Base-by-base conservation (phyloP, 1,140 invertebrate species). In the Bombyx mandarina region DNA sequence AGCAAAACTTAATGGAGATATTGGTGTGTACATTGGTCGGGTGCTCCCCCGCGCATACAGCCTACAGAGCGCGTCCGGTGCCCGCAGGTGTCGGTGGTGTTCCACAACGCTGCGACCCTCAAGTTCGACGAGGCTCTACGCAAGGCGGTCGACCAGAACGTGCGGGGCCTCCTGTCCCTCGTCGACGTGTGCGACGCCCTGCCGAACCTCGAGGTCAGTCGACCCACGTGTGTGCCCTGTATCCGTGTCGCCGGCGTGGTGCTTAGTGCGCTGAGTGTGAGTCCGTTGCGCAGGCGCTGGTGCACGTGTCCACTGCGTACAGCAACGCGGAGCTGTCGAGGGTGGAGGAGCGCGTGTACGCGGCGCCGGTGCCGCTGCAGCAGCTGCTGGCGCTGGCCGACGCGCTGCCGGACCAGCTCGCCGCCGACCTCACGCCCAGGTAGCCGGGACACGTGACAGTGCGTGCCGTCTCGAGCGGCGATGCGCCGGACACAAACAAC, bases 101-200 rank as follows among this genome's bases (percentile, higher is more conserved):
- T 99, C 89, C 98, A 99, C 88, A 97, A 96, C 51, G 98, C 98
- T 4, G 98, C 98, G 10, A 99, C 98, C 1, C 88, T 92, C 45
- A 93, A 93, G 81, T 99, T 99, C 87, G 97, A 99, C 80, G 98
- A 99, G 88, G 94, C 95, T 18, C 90, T 99, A 51, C 94, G 95
- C 84, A 88, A 94, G 10, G 95, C 94, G 9, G 93, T 97, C 22
- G 93, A 94, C 63, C 95, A 96, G 79, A 97, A 97, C 79, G 93
- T 97, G 78, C 85, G 94, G 42, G 95, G 95, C 48, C 96, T 95
- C 18, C 94, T 95, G 74, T 88, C 93, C 55, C 86, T 97, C 49
- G 89, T 97, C 59, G 91, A 95, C 66, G 88, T 97, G 22, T 95
- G 94, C 73, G 94, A 95, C 81, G 90, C 92, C 58, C 94, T 97